phyloP scores from a whole-genome alignment of 1,140 invertebrate species.

The Meteorus sp. region DNA sequence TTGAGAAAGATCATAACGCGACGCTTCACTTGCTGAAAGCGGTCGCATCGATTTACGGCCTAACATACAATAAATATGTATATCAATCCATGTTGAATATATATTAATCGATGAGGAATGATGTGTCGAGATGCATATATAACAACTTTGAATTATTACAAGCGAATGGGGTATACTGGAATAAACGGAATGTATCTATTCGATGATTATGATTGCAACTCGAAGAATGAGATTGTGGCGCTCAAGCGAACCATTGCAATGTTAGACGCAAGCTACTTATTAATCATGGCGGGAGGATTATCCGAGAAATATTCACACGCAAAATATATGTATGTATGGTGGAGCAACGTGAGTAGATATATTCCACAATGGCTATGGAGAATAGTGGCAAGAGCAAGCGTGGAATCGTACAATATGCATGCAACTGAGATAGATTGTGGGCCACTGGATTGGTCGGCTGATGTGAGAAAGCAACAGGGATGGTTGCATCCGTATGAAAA shows the following conservation, averaged over 20 bases:
- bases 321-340: background rate
- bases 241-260: conserved; percentile 3
- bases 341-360: background rate
- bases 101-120: too few relatives aligned
- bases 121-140: background rate
- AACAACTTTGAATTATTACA: background rate
- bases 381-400: background rate
- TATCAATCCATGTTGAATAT: too few relatives aligned
- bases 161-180: background rate
- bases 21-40: too few relatives aligned
- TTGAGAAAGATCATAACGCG: too few relatives aligned
- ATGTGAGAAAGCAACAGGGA: too few relatives aligned
- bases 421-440: too few relatives aligned
- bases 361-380: too few relatives aligned
- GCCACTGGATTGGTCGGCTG: too few relatives aligned
- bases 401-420: too few relatives aligned
- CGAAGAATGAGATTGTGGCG: conserved; percentile 6
- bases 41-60: too few relatives aligned
- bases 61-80: too few relatives aligned
- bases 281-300: conserved; percentile 1
- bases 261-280: conserved; percentile 18
- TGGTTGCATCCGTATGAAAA: too few relatives aligned
- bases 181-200: conserved; percentile 5
- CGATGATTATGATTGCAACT: conserved; percentile 3
- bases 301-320: background rate